Base-by-base conservation (phyloP, 2,888 invertebrate genomes). In the Ditylenchus weischeri region DNA sequence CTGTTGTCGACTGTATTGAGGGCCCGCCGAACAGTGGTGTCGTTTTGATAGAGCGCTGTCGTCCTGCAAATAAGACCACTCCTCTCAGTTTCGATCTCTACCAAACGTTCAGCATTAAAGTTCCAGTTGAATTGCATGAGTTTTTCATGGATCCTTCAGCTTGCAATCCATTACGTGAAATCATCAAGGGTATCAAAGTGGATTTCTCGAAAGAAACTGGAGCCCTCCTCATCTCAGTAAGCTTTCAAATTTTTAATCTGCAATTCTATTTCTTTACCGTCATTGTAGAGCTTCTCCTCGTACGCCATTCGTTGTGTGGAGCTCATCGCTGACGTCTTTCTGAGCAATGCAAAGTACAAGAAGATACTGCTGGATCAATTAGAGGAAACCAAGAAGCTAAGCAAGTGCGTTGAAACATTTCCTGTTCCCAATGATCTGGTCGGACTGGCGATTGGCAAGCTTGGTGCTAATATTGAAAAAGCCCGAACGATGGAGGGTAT, bases 381-480 rank as follows among this genome's bases (percentile, higher is more conserved):
- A 8, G 43, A 43, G 15, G 43, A 43, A 43, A 43, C 43, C 13
- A 43, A 43, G 15, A 43, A 43, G 43, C 43, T 43, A 10, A 15
- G 43, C 43, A 54, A 54, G 54, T 54, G 2, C 29, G n/a, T 15
- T 11, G 54, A 54, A 18, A 11, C 21, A 29, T 54, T 54, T 29
- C 23, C 54, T 54, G 29, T 54, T 1, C 54, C 54, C 11, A 29
- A 54, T 18, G 54, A 54, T 23, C 10, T 54, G n/a, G 21, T 54
- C 6, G 54, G 54, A 10, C n/a, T 54, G 21, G 54, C 54, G n/a
- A 54, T 54, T 54, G 54, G 54, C 54, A 54, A 54, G 29, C 21
- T 23, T 21, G 54, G 54, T 5, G 23, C 23, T 6, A 54, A 54
- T 8, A 54, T 54, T 13, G 54, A 54, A 8, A 21, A 54, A 13